phyloP scores from a whole-genome alignment of 2,797 vertebrate genomes.

The Champsocephalus gunnari region DNA sequence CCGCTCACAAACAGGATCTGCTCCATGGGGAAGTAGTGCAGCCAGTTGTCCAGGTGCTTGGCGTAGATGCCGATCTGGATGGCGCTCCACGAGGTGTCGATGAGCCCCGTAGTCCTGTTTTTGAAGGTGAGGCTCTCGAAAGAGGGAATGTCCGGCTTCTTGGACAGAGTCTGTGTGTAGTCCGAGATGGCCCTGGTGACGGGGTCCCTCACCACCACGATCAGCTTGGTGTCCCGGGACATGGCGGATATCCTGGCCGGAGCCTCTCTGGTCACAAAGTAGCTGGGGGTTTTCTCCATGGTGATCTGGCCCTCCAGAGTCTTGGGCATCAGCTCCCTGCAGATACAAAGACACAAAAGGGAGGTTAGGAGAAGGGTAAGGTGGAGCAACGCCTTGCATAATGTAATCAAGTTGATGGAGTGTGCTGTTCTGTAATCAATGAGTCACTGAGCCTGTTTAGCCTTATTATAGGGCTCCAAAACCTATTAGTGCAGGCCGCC shows the following conservation, averaged over 20 bases:
- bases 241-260: constrained; percentile 91
- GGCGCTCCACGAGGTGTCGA: constrained; percentile 89
- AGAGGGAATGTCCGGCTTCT: constrained; percentile 87
- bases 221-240: constrained; percentile 90
- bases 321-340: constrained; percentile 92
- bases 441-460: constrained; percentile 74
- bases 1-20: constrained; percentile 90
- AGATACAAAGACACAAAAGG: constrained; percentile 23
- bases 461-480: constrained; percentile 71
- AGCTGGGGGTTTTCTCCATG: constrained; percentile 96
- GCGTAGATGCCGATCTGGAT: constrained; percentile 90
- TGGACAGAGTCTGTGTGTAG: constrained; percentile 91
- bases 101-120: constrained; percentile 89
- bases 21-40: constrained; percentile 87
- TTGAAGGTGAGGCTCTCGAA: constrained; percentile 89
- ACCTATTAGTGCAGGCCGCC: constrained; percentile 75
- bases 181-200: constrained; percentile 94
- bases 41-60: constrained; percentile 91
- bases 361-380: constrained; percentile 53
- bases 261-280: constrained; percentile 93
- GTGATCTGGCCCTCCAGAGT: constrained; percentile 95
- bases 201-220: constrained; percentile 94
- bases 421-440: constrained; percentile 74
- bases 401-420: constrained; percentile 79
- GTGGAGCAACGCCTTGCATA: constrained; percentile 62